Evolutionary conservation across 2,113 vertebrate genomes (phyloP).

Genomic region (Trematocara variabile): DNA sequence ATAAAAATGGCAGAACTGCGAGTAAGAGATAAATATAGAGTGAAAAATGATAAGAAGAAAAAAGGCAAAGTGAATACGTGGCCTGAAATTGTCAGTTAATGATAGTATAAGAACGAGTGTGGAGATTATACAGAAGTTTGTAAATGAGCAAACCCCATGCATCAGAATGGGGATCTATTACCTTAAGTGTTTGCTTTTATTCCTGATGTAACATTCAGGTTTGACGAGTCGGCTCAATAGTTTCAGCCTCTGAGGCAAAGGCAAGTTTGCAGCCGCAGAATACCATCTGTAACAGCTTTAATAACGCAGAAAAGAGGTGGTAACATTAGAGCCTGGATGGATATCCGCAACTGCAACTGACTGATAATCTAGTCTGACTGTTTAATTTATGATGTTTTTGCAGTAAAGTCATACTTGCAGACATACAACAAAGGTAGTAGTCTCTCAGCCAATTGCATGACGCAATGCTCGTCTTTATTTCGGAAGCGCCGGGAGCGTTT

Average conservation of each 20-base stretch:
- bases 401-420: background rate
- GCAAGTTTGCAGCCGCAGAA: conserved; percentile 3
- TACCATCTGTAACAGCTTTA: background rate
- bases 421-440: background rate
- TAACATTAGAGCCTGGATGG: background rate
- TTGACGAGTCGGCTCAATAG: conserved; percentile 34
- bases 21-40: background rate
- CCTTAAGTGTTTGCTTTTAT: background rate
- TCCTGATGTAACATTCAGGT: conserved; percentile 47
- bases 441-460: background rate
- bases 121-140: background rate
- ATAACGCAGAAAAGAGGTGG: background rate
- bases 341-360: background rate
- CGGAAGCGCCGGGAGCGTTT: background rate
- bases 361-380: background rate
- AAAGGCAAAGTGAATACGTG: background rate
- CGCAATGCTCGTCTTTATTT: background rate
- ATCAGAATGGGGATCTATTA: background rate
- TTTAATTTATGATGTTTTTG: background rate
- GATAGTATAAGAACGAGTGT: background rate
- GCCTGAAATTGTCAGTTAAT: background rate
- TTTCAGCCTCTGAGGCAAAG: background rate
- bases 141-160: background rate
- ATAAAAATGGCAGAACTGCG: background rate
- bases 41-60: background rate